Percentiles rank a stretch among this genome's conserved stretches.
phyloP scores from a whole-genome alignment of 2,113 vertebrate genomes.

The Tauraco erythrolophus region DNA sequence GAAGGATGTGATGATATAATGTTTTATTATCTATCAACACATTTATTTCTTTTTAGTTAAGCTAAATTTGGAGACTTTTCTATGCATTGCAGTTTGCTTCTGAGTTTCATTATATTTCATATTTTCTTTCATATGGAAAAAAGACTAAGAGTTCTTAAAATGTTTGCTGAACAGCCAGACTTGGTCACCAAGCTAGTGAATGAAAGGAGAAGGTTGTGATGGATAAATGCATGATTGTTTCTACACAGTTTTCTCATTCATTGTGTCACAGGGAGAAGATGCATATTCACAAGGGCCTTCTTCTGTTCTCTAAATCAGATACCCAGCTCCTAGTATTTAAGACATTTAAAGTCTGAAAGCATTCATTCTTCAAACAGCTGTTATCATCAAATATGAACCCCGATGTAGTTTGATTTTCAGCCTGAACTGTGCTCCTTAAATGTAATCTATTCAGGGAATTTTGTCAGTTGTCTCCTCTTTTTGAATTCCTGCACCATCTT shows the following conservation, averaged over 20 bases:
- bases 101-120: not conserved
- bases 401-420: not conserved
- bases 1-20: not conserved
- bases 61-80: not conserved
- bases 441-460: not conserved
- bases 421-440: not conserved
- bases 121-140: not conserved
- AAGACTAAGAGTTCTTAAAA: not conserved
- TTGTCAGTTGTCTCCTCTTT: not conserved
- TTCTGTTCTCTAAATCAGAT: not conserved
- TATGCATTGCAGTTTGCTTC: not conserved
- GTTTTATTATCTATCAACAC: not conserved
- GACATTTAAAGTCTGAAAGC: not conserved
- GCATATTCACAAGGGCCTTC: not conserved
- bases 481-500: not conserved
- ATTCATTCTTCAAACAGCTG: not conserved
- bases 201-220: not conserved
- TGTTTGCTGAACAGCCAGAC: not conserved
- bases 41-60: not conserved
- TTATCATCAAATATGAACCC: not conserved
- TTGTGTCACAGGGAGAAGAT: not conserved
- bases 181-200: not conserved
- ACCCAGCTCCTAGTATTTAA: not conserved
- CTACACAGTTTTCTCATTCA: not conserved
- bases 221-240: not conserved